Conservation (phyloP, 2,113 vertebrate genomes). For the Cervus canadensis region DNA sequence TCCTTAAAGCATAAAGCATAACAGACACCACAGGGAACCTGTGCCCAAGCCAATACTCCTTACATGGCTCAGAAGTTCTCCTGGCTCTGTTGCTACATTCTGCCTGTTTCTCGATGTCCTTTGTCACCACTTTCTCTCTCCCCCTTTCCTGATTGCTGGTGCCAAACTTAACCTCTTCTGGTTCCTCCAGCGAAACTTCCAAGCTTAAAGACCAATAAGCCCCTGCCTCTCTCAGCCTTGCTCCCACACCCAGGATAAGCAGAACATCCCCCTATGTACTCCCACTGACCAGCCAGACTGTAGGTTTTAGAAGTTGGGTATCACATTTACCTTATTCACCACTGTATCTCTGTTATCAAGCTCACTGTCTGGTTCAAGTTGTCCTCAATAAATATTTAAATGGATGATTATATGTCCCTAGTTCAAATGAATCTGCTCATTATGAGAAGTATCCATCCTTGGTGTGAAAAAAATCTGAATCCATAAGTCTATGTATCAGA, state of each 20-base stretch:
- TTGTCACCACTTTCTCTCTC: too few species aligned
- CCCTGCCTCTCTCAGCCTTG: not conserved
- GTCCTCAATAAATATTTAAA: not conserved
- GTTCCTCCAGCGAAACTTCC: not conserved
- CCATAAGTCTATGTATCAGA: not conserved
- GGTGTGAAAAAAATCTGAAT: not conserved
- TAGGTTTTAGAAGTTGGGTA: not conserved
- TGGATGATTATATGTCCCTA: not conserved
- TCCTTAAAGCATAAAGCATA: not conserved
- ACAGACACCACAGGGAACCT: not conserved
- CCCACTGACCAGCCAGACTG: not conserved
- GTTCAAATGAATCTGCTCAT: not conserved
- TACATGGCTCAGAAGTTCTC: not conserved
- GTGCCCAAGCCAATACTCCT: not conserved
- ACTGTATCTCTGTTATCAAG: not conserved
- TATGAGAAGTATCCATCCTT: not conserved
- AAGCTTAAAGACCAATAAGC: not conserved
- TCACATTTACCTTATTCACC: not conserved
- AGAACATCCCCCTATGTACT: not conserved
- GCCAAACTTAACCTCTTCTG: not conserved
- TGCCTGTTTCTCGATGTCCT: not conserved
- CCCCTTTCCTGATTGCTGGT: not conserved
- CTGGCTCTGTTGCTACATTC: not conserved
- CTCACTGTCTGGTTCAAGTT: not conserved
- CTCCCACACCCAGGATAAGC: not conserved